Conservation (phyloP, 2,113 vertebrate genomes). For the Ciconia maguari region DNA sequence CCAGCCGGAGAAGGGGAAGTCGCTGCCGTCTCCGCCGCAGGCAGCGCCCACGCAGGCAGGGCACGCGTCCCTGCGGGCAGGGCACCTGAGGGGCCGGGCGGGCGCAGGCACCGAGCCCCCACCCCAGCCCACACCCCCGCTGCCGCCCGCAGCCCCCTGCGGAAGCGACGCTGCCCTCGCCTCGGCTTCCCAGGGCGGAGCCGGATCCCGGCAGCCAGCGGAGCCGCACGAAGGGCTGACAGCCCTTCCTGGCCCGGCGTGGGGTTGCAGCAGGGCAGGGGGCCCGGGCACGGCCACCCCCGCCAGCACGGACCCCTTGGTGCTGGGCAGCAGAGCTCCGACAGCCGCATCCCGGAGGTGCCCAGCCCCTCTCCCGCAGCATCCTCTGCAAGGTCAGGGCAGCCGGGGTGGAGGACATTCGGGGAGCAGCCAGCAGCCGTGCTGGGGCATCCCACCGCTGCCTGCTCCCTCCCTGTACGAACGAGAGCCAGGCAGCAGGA, state of each 20-base stretch:
- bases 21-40: background rate
- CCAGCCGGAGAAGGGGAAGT: fast-evolving
- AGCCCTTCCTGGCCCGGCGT: background rate
- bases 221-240: background rate
- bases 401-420: background rate
- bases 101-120: no score
- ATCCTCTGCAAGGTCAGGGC: background rate
- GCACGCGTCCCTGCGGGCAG: background rate
- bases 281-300: background rate
- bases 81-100: background rate
- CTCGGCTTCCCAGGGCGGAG: background rate
- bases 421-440: background rate
- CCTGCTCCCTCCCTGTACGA: background rate
- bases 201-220: background rate
- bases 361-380: background rate
- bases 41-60: background rate
- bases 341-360: no score
- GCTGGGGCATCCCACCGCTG: background rate
- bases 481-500: background rate
- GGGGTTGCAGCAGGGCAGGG: background rate
- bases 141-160: background rate
- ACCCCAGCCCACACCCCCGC: background rate
- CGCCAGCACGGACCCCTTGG: background rate
- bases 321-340: background rate
- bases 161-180: background rate